Percentiles rank a stretch among this genome's conserved stretches.
Evolutionary conservation across 1,140 invertebrate species (phyloP).

Genomic region (Callitettix versicolor): DNA sequence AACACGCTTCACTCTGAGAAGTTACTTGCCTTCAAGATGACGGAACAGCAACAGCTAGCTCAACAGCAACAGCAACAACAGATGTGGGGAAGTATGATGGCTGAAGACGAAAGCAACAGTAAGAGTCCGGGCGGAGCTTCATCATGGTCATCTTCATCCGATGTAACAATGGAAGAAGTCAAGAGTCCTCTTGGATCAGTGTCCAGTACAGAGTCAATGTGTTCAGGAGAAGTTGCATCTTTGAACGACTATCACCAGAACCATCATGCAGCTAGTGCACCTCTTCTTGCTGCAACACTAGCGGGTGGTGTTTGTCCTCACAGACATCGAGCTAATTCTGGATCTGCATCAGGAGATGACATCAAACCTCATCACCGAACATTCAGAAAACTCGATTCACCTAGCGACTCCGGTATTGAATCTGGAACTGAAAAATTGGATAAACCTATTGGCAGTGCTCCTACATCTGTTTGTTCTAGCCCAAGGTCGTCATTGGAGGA

Average conservation of each 20-base stretch:
- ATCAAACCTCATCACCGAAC: conserved; percentile 43
- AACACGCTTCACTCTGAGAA: conserved; percentile 96
- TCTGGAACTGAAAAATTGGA: conserved; percentile 78
- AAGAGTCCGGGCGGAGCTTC: conserved; percentile 44
- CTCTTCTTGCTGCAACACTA: conserved; percentile 63
- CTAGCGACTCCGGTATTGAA: conserved; percentile 85
- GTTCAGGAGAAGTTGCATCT: conserved; percentile 48
- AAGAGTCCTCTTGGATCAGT: conserved; percentile 76
- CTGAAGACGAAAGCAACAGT: conserved; percentile 29
- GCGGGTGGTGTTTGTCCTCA: conserved; percentile 52
- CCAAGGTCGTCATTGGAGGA: conserved; percentile 76
- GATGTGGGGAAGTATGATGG: conserved; percentile 39
- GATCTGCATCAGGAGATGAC: conserved; percentile 58
- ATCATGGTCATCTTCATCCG: conserved; percentile 57
- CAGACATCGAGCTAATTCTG: conserved; percentile 56
- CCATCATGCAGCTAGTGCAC: conserved; percentile 47
- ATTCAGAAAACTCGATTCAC: conserved; percentile 76
- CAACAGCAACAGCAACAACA: conserved; percentile 31
- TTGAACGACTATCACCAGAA: conserved; percentile 39
- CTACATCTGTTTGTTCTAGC: conserved; percentile 73
- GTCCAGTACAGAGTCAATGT: conserved; percentile 69
- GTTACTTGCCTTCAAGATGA: conserved; percentile 83
- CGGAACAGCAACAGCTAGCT: conserved; percentile 70
- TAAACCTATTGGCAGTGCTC: conserved; percentile 54
- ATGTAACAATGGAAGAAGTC: conserved; percentile 59